Base-by-base conservation (phyloP, 2,113 vertebrate genomes). In the Psettodes erumei region DNA sequence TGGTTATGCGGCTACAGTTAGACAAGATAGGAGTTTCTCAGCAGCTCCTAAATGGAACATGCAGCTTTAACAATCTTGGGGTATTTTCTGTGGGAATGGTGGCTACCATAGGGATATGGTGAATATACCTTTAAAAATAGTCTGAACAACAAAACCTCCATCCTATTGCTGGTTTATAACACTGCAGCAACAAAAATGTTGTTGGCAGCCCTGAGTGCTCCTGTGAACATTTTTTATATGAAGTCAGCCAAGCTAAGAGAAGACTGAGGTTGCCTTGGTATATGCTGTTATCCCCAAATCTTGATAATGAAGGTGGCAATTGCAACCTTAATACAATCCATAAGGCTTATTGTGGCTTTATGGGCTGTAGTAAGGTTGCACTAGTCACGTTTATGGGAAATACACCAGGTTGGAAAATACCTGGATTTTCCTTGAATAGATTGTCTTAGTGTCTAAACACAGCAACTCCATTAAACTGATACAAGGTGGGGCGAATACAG, bases 391-490 rank as follows among this genome's bases (percentile, higher is more conserved):
- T n/a, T n/a, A n/a, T n/a, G n/a, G n/a, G n/a, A n/a, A n/a, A n/a
- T n/a, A n/a, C n/a, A n/a, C n/a, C n/a, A n/a, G n/a, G n/a, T n/a
- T n/a, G n/a, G n/a, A n/a, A n/a, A n/a, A n/a, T n/a, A n/a, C n/a
- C n/a, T n/a, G n/a, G n/a, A n/a, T n/a, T n/a, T n/a, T n/a, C n/a
- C n/a, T n/a, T n/a, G n/a, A n/a, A n/a, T n/a, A n/a, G n/a, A n/a
- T 37, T 61, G 56, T 74, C 58, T 72, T 65, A 54, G 25, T n/a
- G n/a, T 65, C 42, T 30, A 81, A 86, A 88, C 65, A n/a, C 75
- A 71, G 71, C 73, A 68, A 63, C 75, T 77, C 83, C 81, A 88
- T 89, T 80, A 79, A 75, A 79, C 19, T 37, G 51, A 79, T 33
- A 54, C 16, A 70, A 40, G 27, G 55, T 42, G 25, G 27, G 42